Evolutionary conservation across 1,140 invertebrate genomes (phyloP).

Genomic region (Lysiphlebus fabarum): DNA sequence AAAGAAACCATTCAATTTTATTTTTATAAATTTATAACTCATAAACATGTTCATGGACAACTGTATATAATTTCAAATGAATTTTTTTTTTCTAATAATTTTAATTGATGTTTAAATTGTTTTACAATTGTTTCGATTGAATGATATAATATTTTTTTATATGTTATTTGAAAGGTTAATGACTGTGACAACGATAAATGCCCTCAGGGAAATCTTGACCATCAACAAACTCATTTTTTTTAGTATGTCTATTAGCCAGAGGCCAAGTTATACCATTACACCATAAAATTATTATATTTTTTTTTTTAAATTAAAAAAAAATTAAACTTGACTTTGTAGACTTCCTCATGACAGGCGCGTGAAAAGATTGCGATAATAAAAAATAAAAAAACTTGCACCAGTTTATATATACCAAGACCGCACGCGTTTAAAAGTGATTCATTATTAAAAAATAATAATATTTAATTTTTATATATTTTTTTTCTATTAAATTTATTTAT

Average conservation of each 20-base stretch:
- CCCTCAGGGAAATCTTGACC: constrained; percentile 19
- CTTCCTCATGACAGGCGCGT: constrained; percentile 14
- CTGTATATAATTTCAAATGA: no score
- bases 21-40: no score
- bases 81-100: neutral
- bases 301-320: no score
- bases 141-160: no score
- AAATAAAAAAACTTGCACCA: constrained; percentile 13
- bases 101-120: neutral
- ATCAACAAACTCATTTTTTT: constrained; percentile 17
- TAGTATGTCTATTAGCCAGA: no score
- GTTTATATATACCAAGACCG: neutral
- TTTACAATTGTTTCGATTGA: neutral
- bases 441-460: neutral
- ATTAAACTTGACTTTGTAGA: neutral
- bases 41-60: no score
- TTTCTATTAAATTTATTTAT: neutral
- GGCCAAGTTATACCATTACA: no score
- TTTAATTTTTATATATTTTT: neutral
- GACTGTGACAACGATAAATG: constrained; percentile 20
- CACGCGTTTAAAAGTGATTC: neutral
- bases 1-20: no score
- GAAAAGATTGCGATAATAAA: neutral
- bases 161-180: constrained; percentile 12
- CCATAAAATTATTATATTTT: no score